Percentiles rank a stretch among this genome's conserved stretches.
These are phyloP conservation scores for Chymomyza amoena DNA, from an alignment of 2,888 invertebrate genomes.

Conservation along the genomic window DNA sequence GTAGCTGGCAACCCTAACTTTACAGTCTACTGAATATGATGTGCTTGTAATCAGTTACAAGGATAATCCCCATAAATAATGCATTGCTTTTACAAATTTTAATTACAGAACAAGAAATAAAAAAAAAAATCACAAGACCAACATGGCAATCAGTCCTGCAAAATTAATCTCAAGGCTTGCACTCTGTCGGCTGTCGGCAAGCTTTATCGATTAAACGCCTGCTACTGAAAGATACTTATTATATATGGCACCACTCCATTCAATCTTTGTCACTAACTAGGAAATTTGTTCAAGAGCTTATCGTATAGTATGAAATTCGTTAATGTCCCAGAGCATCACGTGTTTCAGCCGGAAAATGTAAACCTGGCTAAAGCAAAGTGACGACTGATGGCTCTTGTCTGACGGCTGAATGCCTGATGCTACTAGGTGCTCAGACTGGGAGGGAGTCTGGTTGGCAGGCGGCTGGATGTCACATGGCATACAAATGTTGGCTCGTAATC, in stretches of 20 bases:
- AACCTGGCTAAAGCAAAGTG: slow-evolving; percentile 15
- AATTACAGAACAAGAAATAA: background rate
- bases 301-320: slow-evolving; percentile 15
- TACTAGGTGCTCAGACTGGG: background rate
- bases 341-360: slow-evolving; percentile 4
- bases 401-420: background rate
- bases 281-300: slow-evolving; percentile 35
- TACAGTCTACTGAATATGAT: background rate
- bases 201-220: background rate
- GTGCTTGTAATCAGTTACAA: background rate
- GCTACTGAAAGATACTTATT: background rate
- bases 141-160: background rate
- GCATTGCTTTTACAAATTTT: background rate
- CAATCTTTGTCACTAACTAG: slow-evolving; percentile 28
- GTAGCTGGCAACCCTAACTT: too few species aligned
- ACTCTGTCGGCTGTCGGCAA: background rate
- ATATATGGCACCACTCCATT: background rate
- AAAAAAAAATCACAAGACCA: background rate
- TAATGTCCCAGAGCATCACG: slow-evolving; percentile 20
- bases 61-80: background rate
- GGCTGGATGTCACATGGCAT: slow-evolving; percentile 17
- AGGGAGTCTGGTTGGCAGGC: background rate
- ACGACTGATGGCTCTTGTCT: background rate
- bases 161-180: background rate
- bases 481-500: slow-evolving; percentile 31